phyloP scores from a whole-genome alignment of 2,888 invertebrate species.

The Lydus trimaculatus region DNA sequence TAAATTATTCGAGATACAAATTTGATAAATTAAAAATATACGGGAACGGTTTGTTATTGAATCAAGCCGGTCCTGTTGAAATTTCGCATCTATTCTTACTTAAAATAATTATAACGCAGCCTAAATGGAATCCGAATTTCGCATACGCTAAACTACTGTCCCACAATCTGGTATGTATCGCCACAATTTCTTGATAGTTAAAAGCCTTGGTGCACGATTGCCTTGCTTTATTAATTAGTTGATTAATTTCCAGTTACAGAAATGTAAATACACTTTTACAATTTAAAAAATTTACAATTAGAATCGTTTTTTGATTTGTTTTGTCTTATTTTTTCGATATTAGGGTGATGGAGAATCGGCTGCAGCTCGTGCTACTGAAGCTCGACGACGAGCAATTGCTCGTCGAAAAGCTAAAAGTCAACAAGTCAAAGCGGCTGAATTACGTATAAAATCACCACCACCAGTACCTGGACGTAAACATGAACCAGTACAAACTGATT shows the following conservation, averaged over 20 bases:
- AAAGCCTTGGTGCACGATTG: background rate
- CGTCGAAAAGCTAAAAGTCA: conserved; percentile 73
- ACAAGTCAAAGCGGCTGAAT: conserved; percentile 60
- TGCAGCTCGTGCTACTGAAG: conserved; percentile 67
- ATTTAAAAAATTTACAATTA: no score
- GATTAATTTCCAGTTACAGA: no score
- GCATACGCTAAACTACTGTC: conserved; percentile 66
- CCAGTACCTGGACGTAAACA: conserved; percentile 84
- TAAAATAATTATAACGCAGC: conserved; percentile 49
- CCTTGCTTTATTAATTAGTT: background rate
- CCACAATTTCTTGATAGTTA: background rate
- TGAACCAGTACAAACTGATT: conserved; percentile 89
- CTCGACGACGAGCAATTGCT: conserved; percentile 76
- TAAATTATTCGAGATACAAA: background rate
- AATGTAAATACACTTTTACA: no score
- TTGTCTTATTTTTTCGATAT: background rate
- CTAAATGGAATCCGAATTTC: conserved; percentile 66
- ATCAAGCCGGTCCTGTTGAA: background rate
- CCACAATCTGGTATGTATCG: conserved; percentile 46
- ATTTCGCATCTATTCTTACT: conserved; percentile 16
- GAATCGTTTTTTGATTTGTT: background rate
- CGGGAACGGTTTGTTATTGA: background rate
- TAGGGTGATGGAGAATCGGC: conserved; percentile 64
- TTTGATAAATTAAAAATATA: background rate
- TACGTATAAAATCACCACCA: conserved; percentile 74